phyloP scores from a whole-genome alignment of 2,888 invertebrate species.

The Oligia strigilis region DNA sequence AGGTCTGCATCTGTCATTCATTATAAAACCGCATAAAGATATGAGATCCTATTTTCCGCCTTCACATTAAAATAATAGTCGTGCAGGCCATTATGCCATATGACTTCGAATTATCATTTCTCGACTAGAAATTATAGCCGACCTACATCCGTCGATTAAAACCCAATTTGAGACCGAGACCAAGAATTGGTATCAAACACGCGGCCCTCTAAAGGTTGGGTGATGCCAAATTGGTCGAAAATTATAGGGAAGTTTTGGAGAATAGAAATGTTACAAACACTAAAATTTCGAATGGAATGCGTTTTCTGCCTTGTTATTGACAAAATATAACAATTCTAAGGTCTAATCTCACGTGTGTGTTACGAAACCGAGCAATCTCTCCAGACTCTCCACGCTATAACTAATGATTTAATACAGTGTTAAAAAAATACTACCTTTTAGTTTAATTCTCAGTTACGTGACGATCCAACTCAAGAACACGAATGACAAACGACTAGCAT shows the following conservation, averaged over 20 bases:
- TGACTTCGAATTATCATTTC: constrained; percentile 79
- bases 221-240: constrained; percentile 70
- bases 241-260: constrained; percentile 43
- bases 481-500: constrained; percentile 83
- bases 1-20: constrained; percentile 63
- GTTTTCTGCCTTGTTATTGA: not conserved
- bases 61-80: constrained; percentile 80
- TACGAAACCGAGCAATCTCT: not conserved
- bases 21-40: constrained; percentile 62
- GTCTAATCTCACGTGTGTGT: not conserved
- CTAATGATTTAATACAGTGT: constrained; percentile 48
- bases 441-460: constrained; percentile 76
- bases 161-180: constrained; percentile 76
- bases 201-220: constrained; percentile 68
- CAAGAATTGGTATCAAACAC: constrained; percentile 69
- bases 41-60: constrained; percentile 65
- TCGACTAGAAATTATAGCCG: constrained; percentile 69
- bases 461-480: constrained; percentile 76
- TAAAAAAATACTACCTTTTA: constrained; percentile 57
- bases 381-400: constrained; percentile 2
- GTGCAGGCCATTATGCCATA: constrained; percentile 67
- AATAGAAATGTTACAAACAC: constrained; percentile 26
- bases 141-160: constrained; percentile 85
- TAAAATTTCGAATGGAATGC: constrained; percentile 15
- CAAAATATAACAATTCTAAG: not conserved